Conservation (phyloP, 1,140 invertebrate genomes). For the Kradibia gibbosae region DNA sequence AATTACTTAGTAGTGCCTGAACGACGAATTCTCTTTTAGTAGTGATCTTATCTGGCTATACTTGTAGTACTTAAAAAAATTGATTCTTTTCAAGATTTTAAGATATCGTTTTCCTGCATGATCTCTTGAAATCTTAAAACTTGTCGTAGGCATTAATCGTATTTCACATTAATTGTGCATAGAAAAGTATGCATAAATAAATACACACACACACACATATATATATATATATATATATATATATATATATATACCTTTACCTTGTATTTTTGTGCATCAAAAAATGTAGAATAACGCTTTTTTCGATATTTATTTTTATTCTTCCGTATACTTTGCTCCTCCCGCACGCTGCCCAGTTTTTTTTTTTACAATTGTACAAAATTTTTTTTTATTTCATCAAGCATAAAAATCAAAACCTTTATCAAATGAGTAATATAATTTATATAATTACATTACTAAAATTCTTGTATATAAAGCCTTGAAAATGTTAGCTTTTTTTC, state of each 20-base stretch:
- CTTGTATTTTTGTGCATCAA: slow-evolving; percentile 45
- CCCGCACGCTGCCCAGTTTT: slow-evolving; percentile 39
- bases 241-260: slow-evolving; percentile 8
- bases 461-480: too few species aligned
- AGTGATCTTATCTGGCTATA: slow-evolving; percentile 34
- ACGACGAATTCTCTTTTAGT: slow-evolving; percentile 34
- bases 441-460: neutral
- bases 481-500: too few species aligned
- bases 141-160: slow-evolving; percentile 38
- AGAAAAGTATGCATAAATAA: slow-evolving; percentile 8
- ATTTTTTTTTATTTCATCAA: slow-evolving; percentile 11
- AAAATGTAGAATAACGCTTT: slow-evolving; percentile 42
- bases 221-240: slow-evolving; percentile 12
- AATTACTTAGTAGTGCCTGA: slow-evolving; percentile 43
- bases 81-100: slow-evolving; percentile 52
- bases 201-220: neutral
- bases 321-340: slow-evolving; percentile 32
- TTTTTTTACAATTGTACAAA: slow-evolving; percentile 16
- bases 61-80: slow-evolving; percentile 40
- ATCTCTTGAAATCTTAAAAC: slow-evolving; percentile 48
- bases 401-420: slow-evolving; percentile 9
- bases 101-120: slow-evolving; percentile 48
- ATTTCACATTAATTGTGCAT: slow-evolving; percentile 26
- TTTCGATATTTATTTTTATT: slow-evolving; percentile 27
- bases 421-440: slow-evolving; percentile 38